These are phyloP conservation scores for Monopterus albus DNA, from an alignment of 2,113 vertebrate genomes.

Conservation along the genomic window DNA sequence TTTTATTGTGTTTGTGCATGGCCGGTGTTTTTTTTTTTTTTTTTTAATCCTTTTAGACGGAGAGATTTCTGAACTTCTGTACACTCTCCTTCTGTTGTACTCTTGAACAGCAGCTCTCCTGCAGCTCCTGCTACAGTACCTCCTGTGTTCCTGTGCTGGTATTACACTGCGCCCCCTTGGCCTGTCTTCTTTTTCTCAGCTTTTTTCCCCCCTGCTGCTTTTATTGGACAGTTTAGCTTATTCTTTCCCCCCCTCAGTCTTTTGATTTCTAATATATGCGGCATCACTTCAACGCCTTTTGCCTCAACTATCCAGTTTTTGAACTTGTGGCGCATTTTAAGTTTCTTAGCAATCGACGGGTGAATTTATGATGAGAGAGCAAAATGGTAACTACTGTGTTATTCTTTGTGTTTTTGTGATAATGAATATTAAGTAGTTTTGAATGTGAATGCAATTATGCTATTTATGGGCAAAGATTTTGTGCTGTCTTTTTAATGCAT, in stretches of 20 bases:
- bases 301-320: conserved; percentile 57
- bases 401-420: conserved; percentile 56
- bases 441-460: not conserved
- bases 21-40: conserved; percentile 16
- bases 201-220: conserved; percentile 56
- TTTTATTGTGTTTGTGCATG: conserved; percentile 42
- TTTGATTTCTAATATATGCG: conserved; percentile 48
- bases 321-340: conserved; percentile 59
- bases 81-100: conserved; percentile 71
- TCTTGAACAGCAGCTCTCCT: conserved; percentile 65
- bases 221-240: conserved; percentile 71
- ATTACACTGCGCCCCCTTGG: conserved; percentile 68
- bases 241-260: conserved; percentile 30
- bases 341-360: conserved; percentile 67
- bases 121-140: conserved; percentile 75
- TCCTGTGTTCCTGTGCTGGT: conserved; percentile 78
- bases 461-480: conserved; percentile 19
- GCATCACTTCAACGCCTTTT: conserved; percentile 52
- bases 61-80: conserved; percentile 65
- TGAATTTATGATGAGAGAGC: conserved; percentile 85
- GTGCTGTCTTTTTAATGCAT: not conserved
- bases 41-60: conserved; percentile 27
- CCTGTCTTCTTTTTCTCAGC: conserved; percentile 61
- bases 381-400: conserved; percentile 83
- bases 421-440: conserved; percentile 22